Evolutionary conservation across 2,797 vertebrate genomes (phyloP).

Genomic region (Schizopygopsis pylzovi): DNA sequence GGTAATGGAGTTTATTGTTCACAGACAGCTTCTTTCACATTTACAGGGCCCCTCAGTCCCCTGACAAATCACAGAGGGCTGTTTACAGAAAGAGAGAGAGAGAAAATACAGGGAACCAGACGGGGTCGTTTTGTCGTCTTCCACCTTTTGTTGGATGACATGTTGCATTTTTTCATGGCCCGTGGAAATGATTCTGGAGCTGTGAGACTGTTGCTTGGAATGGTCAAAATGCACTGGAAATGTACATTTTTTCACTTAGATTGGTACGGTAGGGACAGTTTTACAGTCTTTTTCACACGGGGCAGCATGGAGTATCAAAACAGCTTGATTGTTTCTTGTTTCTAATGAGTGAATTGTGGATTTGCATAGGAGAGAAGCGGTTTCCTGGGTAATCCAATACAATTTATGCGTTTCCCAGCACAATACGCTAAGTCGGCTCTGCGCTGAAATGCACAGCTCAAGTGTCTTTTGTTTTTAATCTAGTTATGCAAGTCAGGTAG

Average conservation of each 20-base stretch:
- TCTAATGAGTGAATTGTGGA: constrained; percentile 35
- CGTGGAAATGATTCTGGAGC: constrained; percentile 48
- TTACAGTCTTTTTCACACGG: constrained; percentile 33
- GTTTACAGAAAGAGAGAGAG: constrained; percentile 41
- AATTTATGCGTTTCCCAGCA: constrained; percentile 20
- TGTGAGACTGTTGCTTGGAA: constrained; percentile 28
- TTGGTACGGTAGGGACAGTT: constrained; percentile 37
- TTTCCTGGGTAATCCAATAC: constrained; percentile 51
- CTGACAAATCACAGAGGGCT: constrained; percentile 62
- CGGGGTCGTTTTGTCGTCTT: background rate
- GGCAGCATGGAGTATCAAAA: background rate
- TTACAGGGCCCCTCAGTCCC: constrained; percentile 61
- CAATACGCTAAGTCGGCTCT: background rate
- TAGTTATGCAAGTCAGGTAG: constrained; percentile 47
- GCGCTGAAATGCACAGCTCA: constrained; percentile 31
- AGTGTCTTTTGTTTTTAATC: constrained; percentile 42
- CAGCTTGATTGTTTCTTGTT: constrained; percentile 52
- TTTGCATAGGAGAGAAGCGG: constrained; percentile 46
- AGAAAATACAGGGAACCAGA: constrained; percentile 51
- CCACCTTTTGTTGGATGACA: constrained; percentile 44
- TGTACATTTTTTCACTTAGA: constrained; percentile 37
- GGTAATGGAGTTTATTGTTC: constrained; percentile 67
- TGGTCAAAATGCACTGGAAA: constrained; percentile 34
- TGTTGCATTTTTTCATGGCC: constrained; percentile 39
- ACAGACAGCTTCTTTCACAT: constrained; percentile 59